These are phyloP conservation scores for Melolontha melolontha DNA, from an alignment of 2,888 invertebrate genomes.

Conservation along the genomic window DNA sequence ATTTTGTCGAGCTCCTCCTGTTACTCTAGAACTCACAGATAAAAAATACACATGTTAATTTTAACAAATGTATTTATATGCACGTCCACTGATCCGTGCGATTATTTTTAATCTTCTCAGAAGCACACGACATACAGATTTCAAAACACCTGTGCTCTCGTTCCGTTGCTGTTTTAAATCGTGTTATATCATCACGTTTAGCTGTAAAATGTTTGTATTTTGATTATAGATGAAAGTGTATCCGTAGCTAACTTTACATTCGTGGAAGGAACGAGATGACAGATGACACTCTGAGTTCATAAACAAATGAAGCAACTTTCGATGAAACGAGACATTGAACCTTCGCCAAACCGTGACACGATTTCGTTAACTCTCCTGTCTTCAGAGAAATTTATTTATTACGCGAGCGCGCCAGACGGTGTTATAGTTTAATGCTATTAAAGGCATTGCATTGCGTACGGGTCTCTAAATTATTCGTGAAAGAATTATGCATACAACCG, in stretches of 20 bases:
- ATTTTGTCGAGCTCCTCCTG: background rate
- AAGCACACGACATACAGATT: constrained; percentile 15
- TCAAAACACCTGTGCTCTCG: constrained; percentile 26
- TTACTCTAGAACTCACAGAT: constrained; percentile 2
- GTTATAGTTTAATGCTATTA: no score
- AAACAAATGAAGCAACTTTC: constrained; percentile 17
- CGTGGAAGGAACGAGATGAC: constrained; percentile 13
- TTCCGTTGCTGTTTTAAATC: constrained; percentile 19
- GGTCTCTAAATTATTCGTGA: no score
- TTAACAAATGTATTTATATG: constrained; percentile 23
- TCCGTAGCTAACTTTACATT: constrained; percentile 17
- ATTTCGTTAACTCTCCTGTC: background rate
- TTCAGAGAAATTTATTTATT: constrained; percentile 17
- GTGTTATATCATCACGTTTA: constrained; percentile 35
- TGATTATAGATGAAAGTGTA: constrained; percentile 18
- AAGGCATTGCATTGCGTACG: no score
- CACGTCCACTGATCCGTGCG: constrained; percentile 6
- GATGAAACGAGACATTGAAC: constrained; percentile 16
- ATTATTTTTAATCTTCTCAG: constrained; percentile 29
- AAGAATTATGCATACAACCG: no score
- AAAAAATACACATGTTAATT: constrained; percentile 19
- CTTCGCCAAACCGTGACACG: constrained; percentile 4
- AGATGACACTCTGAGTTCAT: constrained; percentile 14
- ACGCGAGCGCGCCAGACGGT: background rate
- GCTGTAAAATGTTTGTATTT: constrained; percentile 26